Conservation (phyloP, 2,888 invertebrate species). For the Drosophila subquinaria region DNA sequence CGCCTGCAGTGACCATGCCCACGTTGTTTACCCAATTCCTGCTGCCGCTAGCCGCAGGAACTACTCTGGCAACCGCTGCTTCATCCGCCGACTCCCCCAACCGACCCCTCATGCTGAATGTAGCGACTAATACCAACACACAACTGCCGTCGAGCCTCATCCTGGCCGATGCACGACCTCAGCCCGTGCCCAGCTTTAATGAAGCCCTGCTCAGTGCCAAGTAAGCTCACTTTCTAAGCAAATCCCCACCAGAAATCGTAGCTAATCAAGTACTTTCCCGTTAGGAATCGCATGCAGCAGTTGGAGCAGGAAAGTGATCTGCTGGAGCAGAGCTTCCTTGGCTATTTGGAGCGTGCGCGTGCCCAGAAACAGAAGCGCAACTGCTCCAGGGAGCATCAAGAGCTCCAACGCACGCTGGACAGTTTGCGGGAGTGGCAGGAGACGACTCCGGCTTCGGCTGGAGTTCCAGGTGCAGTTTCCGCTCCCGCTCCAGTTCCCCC, state of each 20-base stretch:
- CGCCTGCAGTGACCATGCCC: conserved; percentile 1
- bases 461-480: too few relatives aligned
- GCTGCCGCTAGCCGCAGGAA: not conserved
- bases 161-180: not conserved
- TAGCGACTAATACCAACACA: conserved; percentile 63
- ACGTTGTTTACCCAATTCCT: not conserved
- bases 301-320: conserved; percentile 84
- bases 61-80: not conserved
- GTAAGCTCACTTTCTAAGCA: conserved; percentile 24
- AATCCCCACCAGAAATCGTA: not conserved
- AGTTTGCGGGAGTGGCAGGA: conserved; percentile 52
- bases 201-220: conserved; percentile 60
- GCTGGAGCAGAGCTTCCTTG: conserved; percentile 81
- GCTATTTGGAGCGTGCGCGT: conserved; percentile 77
- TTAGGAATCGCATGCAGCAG: conserved; percentile 82
- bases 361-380: conserved; percentile 43
- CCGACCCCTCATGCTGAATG: conserved; percentile 21
- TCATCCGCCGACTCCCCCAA: not conserved
- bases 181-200: conserved; percentile 44
- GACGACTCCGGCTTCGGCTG: not conserved
- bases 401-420: conserved; percentile 50
- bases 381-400: conserved; percentile 53
- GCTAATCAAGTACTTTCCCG: not conserved
- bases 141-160: not conserved
- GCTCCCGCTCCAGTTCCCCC: not conserved